Evolutionary conservation across 2,888 invertebrate species (phyloP).

Genomic region (Drosophila anceps): DNA sequence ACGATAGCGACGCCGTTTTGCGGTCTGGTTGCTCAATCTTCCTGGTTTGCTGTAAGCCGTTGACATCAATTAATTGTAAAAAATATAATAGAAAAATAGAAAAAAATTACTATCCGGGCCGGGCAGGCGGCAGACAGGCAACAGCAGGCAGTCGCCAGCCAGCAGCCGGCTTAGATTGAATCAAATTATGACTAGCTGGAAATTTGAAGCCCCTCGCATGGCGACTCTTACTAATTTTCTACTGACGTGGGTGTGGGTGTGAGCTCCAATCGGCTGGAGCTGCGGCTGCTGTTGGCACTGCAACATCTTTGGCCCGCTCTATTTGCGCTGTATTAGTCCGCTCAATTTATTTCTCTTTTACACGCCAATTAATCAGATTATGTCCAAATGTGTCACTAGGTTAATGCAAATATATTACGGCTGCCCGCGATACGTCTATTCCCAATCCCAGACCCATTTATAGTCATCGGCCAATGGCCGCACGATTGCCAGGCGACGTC

Average conservation of each 20-base stretch:
- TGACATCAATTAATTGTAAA: slow-evolving; percentile 76
- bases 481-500: neutral
- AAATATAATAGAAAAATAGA: slow-evolving; percentile 13
- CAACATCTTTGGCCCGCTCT: slow-evolving; percentile 55
- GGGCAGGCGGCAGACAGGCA: slow-evolving; percentile 7
- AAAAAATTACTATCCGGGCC: slow-evolving; percentile 22
- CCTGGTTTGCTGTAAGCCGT: slow-evolving; percentile 73
- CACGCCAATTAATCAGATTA: slow-evolving; percentile 80
- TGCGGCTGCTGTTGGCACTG: slow-evolving; percentile 3
- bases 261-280: slow-evolving; percentile 13
- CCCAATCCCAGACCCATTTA: slow-evolving; percentile 22
- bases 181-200: slow-evolving; percentile 38
- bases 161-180: slow-evolving; percentile 19
- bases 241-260: slow-evolving; percentile 39
- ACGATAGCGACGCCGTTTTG: slow-evolving; percentile 58
- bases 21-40: slow-evolving; percentile 78
- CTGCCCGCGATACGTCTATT: slow-evolving; percentile 13
- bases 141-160: slow-evolving; percentile 15
- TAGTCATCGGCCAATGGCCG: slow-evolving; percentile 20
- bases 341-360: slow-evolving; percentile 71
- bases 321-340: slow-evolving; percentile 71
- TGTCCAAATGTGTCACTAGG: slow-evolving; percentile 81
- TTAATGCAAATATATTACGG: slow-evolving; percentile 78
- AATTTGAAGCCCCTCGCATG: slow-evolving; percentile 39
- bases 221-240: slow-evolving; percentile 25